Evolutionary conservation across 1,140 invertebrate genomes (phyloP).

Genomic region (Zaprionus kolodkinae): DNA sequence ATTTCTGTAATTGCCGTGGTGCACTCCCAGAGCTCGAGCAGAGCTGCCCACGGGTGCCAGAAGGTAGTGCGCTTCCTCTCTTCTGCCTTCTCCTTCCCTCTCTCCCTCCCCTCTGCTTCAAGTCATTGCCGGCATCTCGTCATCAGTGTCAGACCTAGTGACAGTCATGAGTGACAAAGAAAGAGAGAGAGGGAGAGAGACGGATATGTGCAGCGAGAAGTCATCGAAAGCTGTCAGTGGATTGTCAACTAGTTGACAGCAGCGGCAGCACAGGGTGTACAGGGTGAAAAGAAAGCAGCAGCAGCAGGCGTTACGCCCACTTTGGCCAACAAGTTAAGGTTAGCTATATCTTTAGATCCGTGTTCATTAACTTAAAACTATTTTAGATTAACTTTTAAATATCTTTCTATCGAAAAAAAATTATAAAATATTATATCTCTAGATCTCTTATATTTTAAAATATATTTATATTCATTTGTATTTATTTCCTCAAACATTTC

Average conservation of each 20-base stretch:
- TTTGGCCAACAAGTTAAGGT: too few species aligned
- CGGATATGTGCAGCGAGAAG: conserved; percentile 18
- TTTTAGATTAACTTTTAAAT: too few species aligned
- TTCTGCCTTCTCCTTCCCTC: conserved; percentile 19
- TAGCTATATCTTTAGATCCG: too few species aligned
- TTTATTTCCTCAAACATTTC: not conserved
- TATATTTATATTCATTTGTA: too few species aligned
- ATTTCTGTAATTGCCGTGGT: conserved; percentile 56
- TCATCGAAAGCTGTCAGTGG: conserved; percentile 44
- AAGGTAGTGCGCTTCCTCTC: conserved; percentile 48
- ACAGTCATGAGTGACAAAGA: conserved; percentile 25
- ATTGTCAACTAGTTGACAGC: conserved; percentile 47
- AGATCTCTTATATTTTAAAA: too few species aligned
- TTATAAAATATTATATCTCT: too few species aligned
- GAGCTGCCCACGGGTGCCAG: conserved; percentile 31
- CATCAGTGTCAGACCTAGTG: conserved; percentile 56
- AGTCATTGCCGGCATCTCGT: conserved; percentile 33
- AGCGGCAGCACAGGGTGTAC: not conserved
- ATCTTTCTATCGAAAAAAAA: too few species aligned
- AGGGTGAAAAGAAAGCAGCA: not conserved
- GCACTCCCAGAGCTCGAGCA: conserved; percentile 17
- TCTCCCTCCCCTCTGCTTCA: not conserved
- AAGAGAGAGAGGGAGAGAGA: not conserved
- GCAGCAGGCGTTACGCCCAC: conserved; percentile 1
- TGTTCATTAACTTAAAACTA: too few species aligned